Conservation (phyloP, 2,888 invertebrate species). For the Pseudeuparius sepicola region DNA sequence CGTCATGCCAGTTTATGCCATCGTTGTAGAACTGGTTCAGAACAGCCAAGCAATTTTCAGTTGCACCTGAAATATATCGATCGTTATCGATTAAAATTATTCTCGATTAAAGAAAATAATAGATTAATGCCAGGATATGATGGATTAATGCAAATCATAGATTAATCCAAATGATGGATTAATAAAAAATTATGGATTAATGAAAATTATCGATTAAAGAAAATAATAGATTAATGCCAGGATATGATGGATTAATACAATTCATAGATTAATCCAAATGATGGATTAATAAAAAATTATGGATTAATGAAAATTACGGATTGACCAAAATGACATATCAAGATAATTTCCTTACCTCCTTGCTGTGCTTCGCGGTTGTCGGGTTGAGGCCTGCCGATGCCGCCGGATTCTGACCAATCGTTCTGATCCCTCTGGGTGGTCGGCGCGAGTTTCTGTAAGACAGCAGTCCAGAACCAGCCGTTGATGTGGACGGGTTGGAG, state of each 20-base stretch:
- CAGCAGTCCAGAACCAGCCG: slow-evolving; percentile 91
- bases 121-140: no score
- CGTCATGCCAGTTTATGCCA: slow-evolving; percentile 85
- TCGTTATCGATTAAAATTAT: no score
- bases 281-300: slow-evolving; percentile 1
- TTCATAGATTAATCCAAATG: no score
- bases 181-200: slow-evolving; percentile 1
- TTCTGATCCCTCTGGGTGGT: slow-evolving; percentile 72
- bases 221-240: no score
- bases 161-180: no score
- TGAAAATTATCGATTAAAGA: no score
- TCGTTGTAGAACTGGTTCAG: slow-evolving; percentile 87
- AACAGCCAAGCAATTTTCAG: slow-evolving; percentile 77
- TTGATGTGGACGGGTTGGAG: slow-evolving; percentile 70
- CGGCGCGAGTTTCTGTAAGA: slow-evolving; percentile 74
- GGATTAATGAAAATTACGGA: background rate
- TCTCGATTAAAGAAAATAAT: no score
- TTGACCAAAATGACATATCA: background rate
- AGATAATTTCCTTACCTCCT: slow-evolving; percentile 41
- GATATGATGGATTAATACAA: no score
- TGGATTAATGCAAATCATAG: no score
- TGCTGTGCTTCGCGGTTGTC: slow-evolving; percentile 76
- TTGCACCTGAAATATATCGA: slow-evolving; percentile 53
- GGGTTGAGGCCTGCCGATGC: slow-evolving; percentile 77
- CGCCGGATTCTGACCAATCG: slow-evolving; percentile 82